phyloP scores from a whole-genome alignment of 2,113 vertebrate species.

The Panthera tigris region DNA sequence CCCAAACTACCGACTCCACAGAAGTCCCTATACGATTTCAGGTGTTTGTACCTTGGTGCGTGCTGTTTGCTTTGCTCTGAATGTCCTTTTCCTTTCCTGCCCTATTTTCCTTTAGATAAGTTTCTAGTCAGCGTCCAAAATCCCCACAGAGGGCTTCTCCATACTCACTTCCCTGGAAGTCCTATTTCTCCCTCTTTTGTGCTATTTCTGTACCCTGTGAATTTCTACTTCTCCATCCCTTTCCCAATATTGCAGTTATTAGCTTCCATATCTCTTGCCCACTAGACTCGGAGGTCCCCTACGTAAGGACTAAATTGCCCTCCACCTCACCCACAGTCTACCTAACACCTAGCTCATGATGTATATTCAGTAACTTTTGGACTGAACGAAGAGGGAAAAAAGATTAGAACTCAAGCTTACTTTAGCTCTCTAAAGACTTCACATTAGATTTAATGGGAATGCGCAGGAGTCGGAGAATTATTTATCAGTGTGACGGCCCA shows the following conservation, averaged over 20 bases:
- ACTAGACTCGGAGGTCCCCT: not conserved
- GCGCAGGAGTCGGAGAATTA: not conserved
- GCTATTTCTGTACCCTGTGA: not conserved
- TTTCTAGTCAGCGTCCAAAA: not conserved
- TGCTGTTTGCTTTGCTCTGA: not conserved
- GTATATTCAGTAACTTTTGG: not conserved
- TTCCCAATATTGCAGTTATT: not conserved
- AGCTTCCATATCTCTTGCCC: not conserved
- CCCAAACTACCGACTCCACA: not conserved
- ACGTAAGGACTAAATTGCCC: not conserved
- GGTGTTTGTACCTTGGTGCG: not conserved
- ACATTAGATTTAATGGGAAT: not conserved
- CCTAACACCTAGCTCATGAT: not conserved
- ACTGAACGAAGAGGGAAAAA: not conserved
- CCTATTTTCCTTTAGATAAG: not conserved
- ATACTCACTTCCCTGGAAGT: not conserved
- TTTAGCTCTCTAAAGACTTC: not conserved
- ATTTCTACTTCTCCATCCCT: not conserved
- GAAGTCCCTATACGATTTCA: not conserved
- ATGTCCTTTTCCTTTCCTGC: not conserved
- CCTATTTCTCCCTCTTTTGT: not conserved
- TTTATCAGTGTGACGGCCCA: not conserved
- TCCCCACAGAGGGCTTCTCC: not conserved
- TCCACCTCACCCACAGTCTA: not conserved
- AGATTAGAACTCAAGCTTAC: not conserved